Evolutionary conservation across 2,113 vertebrate species (phyloP), one percentile per base, ranked within the genome.

Genomic region (Bettongia penicillata): DNA sequence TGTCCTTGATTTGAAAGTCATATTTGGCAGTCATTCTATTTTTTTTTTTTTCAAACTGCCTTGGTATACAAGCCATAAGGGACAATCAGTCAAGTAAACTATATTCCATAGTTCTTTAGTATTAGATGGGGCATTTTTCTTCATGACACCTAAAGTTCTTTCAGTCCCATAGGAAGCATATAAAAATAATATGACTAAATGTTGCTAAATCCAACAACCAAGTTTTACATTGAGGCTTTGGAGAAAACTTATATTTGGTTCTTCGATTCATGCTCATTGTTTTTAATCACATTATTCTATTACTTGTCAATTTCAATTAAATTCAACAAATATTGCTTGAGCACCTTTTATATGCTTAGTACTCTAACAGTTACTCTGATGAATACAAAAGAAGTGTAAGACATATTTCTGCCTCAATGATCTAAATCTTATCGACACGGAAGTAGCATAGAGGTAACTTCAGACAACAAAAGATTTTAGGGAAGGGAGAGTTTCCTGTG

Each of bases 31-130:
- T 94, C 0, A 0, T 55, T 95, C 49, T 94, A 89, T 23, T 97
- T 97, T 96, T 97, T 98, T 97, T 98, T 93, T 97, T 98, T 93
- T 94, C 93, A 97, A 96, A 77, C 68, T 97, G 90, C 24, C 93
- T 93, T 97, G 91, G 91, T 14, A 93, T 51, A 57, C 8, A 95
- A 95, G 91, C 22, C 95, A 93, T 91, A 94, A 95, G 28, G 92
- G 89, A 92, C n/a, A 48, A 91, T 96, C 93, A 96, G 52, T 96
- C 96, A 96, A 96, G 92, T 92, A 51, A 92, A 25, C 24, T 90
- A 94, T 95, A 93, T 96, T 77, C 77, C 93, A 97, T n/a, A 91
- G 47, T 51, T 97, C 37, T 91, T 96, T 11, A 0, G 94, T 92
- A 96, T 94, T 92, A 96, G 77, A 89, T n/a, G 19, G 94, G n/a